Evolutionary conservation across 2,888 invertebrate species (phyloP), one percentile per base, ranked within the genome.

Genomic region (Mactromeris polynyma): DNA sequence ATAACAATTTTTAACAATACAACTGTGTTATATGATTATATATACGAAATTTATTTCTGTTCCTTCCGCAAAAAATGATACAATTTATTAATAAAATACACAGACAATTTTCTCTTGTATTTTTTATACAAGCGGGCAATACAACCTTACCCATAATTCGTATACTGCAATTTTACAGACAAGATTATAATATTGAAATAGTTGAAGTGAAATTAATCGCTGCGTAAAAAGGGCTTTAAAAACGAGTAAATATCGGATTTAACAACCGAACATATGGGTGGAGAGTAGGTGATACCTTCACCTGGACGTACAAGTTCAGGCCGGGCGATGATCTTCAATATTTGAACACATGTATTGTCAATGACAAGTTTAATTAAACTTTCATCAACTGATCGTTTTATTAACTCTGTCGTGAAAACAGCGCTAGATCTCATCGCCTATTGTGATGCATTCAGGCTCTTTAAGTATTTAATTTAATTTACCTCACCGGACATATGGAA

Each of bases 391-490:
- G 77, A 84, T 77, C 19, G 77, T 78, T 69, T 78, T 77, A 78
- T 78, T 77, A 78, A 84, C 19, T 36, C 14, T 33, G 73, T 73
- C 73, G 36, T 79, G 42, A 46, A n/a, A 31, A 36, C 33, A 21
- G n/a, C 36, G n/a, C 4, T 51, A n/a, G 0, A 26, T 31, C 51
- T 26, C 54, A 33, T 26, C 46, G 17, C 7, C 54, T 21, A 87
- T 87, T 87, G 81, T 77, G 36, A n/a, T 17, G 78, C 14, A 31
- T 51, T 58, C 78, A 78, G 84, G 81, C 86, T 86, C 88, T 86
- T 88, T 86, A 86, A 83, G 84, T 90, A 84, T 88, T 86, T 86
- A 90, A 90, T 90, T 86, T 83, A 87, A 90, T 90, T 87, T 84
- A 83, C 69, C 31, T 73, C 73, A 81, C 2, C 42, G 80, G 80